Conservation (phyloP, 2,797 vertebrate species). For the Gephyroberyx darwinii region DNA sequence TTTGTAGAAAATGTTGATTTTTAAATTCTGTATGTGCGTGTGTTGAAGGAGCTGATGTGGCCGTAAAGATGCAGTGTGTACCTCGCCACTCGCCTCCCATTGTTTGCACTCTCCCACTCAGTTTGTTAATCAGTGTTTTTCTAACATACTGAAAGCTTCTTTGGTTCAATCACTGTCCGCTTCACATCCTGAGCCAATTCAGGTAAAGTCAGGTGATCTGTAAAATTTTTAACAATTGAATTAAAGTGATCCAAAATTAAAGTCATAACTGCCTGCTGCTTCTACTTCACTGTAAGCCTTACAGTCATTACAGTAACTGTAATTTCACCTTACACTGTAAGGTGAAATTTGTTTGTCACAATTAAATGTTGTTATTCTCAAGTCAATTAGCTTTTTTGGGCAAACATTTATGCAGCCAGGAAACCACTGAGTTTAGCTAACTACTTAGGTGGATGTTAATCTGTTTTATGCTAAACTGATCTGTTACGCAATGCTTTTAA, state of each 20-base stretch:
- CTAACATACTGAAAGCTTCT: slow-evolving; percentile 46
- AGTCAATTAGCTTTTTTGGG: no score
- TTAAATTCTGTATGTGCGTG: slow-evolving; percentile 19
- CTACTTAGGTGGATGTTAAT: no score
- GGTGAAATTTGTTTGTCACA: no score
- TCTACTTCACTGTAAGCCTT: no score
- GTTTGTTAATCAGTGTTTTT: slow-evolving; percentile 61
- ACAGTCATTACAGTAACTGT: no score
- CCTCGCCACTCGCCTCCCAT: slow-evolving; percentile 12
- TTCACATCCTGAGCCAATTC: slow-evolving; percentile 47
- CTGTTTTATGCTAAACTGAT: no score
- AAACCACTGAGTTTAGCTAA: no score
- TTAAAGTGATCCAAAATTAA: slow-evolving; percentile 67
- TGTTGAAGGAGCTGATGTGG: slow-evolving; percentile 42
- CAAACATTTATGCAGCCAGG: no score
- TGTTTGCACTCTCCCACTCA: slow-evolving; percentile 57
- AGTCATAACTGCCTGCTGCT: no score
- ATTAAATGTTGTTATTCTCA: no score
- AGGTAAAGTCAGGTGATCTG: slow-evolving; percentile 40
- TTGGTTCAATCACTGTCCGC: slow-evolving; percentile 41
- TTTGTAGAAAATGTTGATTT: slow-evolving; percentile 48
- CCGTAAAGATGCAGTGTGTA: slow-evolving; percentile 11
- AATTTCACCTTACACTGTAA: no score
- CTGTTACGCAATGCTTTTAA: no score
- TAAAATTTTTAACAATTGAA: slow-evolving; percentile 69